Evolutionary conservation across 2,888 invertebrate genomes (phyloP).

Genomic region (Macroteleia sp.): DNA sequence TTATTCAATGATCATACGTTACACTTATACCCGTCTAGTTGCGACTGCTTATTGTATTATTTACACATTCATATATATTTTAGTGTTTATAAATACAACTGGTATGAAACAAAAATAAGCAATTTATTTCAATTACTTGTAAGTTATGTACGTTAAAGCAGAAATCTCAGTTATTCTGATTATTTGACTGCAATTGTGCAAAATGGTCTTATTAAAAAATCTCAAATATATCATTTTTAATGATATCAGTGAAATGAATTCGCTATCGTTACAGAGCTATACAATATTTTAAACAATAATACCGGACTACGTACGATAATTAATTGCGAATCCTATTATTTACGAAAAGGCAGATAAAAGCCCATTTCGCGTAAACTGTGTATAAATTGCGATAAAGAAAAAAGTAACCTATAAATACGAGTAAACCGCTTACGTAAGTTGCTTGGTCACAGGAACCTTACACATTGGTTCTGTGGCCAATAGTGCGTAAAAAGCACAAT

Average conservation of each 20-base stretch:
- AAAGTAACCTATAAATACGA: conserved; percentile 52
- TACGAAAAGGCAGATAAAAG: conserved; percentile 28
- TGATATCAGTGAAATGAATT: conserved; percentile 21
- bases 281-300: conserved; percentile 29
- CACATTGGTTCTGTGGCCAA: conserved; percentile 45
- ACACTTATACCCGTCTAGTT: conserved; percentile 1
- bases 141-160: too few relatives aligned
- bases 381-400: conserved; percentile 43
- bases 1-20: conserved; percentile 39
- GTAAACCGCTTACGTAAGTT: conserved; percentile 58
- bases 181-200: not conserved
- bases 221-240: not conserved
- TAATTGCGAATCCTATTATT: conserved; percentile 38
- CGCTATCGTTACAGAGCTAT: too few relatives aligned
- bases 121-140: too few relatives aligned
- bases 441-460: conserved; percentile 37
- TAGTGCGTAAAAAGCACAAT: conserved; percentile 43
- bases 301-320: conserved; percentile 8
- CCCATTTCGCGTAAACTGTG: conserved; percentile 15
- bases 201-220: not conserved
- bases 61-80: not conserved
- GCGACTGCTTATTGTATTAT: not conserved
- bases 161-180: not conserved
- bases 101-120: too few relatives aligned
- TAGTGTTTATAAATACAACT: too few relatives aligned